These are phyloP conservation scores for Nephila pilipes DNA, from an alignment of 1,140 invertebrate species.

Conservation along the genomic window DNA sequence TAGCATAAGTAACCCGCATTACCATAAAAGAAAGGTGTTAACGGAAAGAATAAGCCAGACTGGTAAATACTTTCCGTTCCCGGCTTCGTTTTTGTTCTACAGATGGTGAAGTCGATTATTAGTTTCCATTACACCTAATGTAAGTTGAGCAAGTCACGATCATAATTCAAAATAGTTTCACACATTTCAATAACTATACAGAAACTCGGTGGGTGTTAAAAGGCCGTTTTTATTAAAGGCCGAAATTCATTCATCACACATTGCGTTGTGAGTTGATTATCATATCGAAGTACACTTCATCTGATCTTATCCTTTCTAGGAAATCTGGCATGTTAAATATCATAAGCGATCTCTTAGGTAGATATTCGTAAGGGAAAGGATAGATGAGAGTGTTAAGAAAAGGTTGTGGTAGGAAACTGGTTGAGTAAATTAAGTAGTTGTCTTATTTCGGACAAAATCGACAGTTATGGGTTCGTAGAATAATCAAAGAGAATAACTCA, in stretches of 20 bases:
- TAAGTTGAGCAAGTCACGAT: constrained; percentile 46
- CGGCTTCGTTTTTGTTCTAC: background rate
- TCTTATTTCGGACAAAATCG: background rate
- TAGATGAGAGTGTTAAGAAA: background rate
- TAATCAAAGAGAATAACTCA: too few species aligned
- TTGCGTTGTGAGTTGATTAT: background rate
- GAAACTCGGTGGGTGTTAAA: constrained; percentile 25
- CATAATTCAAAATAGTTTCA: background rate
- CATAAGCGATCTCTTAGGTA: background rate
- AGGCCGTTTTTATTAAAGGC: background rate
- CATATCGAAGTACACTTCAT: background rate
- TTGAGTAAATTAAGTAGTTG: background rate
- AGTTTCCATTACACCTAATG: constrained; percentile 44
- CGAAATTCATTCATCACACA: background rate
- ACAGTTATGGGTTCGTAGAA: background rate
- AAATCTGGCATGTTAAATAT: background rate
- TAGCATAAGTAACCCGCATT: background rate
- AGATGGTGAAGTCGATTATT: constrained; percentile 31
- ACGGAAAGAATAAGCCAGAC: background rate
- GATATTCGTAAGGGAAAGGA: background rate
- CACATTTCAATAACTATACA: constrained; percentile 20
- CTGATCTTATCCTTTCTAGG: background rate
- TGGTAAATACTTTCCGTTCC: background rate
- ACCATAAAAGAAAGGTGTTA: constrained; percentile 6
- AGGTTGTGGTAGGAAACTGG: background rate